Conservation (phyloP, 2,113 vertebrate species). For the Mesoclemmys tuberculata region DNA sequence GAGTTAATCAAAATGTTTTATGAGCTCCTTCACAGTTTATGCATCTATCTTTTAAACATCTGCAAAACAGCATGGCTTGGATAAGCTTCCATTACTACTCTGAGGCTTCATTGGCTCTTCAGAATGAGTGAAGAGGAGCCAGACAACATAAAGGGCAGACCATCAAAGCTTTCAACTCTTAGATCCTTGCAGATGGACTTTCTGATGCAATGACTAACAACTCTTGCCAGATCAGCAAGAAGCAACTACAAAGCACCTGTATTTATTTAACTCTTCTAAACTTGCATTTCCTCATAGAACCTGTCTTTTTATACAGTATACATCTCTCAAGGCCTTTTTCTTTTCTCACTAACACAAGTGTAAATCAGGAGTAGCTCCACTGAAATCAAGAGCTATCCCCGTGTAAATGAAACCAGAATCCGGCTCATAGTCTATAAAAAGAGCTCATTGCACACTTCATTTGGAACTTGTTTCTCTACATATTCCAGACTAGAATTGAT, state of each 20-base stretch:
- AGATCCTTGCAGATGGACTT: conserved; percentile 83
- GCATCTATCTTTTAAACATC: conserved; percentile 78
- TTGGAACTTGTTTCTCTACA: background rate
- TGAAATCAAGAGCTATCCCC: background rate
- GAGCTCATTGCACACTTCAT: background rate
- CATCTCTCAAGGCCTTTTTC: conserved; percentile 35
- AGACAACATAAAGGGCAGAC: conserved; percentile 80
- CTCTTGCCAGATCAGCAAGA: conserved; percentile 75
- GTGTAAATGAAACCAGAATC: background rate
- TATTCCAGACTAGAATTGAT: background rate
- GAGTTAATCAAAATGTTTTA: conserved; percentile 67
- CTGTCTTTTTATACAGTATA: conserved; percentile 58
- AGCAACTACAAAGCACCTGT: conserved; percentile 77
- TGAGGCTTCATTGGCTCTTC: conserved; percentile 52
- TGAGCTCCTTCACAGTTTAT: conserved; percentile 60
- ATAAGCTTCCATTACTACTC: conserved; percentile 67
- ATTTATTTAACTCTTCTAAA: conserved; percentile 70
- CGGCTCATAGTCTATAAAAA: background rate
- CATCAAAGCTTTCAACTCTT: conserved; percentile 79
- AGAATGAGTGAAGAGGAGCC: conserved; percentile 85
- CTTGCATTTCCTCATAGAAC: conserved; percentile 63
- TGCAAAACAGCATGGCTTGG: conserved; percentile 79
- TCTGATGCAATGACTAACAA: conserved; percentile 75
- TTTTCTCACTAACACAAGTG: conserved; percentile 48
- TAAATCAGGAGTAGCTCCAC: conserved; percentile 44